Conservation (phyloP, 2,113 vertebrate species). For the Triplophysa dalaica region DNA sequence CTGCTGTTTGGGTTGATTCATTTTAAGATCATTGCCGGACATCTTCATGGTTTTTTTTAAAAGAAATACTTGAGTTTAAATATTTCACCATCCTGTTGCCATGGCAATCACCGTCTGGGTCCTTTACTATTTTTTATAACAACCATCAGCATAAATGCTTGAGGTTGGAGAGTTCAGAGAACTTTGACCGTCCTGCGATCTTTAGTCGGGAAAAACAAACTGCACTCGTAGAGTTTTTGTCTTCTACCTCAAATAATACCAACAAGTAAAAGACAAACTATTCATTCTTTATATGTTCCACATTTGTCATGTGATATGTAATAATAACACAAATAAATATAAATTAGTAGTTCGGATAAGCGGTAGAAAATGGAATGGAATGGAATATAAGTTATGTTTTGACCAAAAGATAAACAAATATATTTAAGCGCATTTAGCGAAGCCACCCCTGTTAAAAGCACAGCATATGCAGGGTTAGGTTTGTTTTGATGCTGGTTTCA, state of each 20-base stretch:
- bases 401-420: too few species aligned
- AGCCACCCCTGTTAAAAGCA: too few species aligned
- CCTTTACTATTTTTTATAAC: background rate
- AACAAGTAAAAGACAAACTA: background rate
- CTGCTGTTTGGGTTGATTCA: background rate
- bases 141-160: background rate
- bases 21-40: background rate
- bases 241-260: background rate
- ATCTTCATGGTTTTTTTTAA: background rate
- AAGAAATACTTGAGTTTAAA: constrained; percentile 7
- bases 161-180: background rate
- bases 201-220: constrained; percentile 12
- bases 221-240: background rate
- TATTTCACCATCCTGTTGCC: background rate
- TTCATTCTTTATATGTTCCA: too few species aligned
- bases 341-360: too few species aligned
- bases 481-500: too few species aligned
- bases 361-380: too few species aligned
- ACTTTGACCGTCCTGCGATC: background rate
- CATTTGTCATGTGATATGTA: too few species aligned
- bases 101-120: background rate
- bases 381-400: too few species aligned
- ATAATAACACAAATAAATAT: too few species aligned
- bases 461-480: too few species aligned
- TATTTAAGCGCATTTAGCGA: too few species aligned